A percentile compares a stretch with the other conserved stretches of the same genome.
Evolutionary conservation across 2,888 invertebrate species (phyloP).

Genomic region (Seira ritae): DNA sequence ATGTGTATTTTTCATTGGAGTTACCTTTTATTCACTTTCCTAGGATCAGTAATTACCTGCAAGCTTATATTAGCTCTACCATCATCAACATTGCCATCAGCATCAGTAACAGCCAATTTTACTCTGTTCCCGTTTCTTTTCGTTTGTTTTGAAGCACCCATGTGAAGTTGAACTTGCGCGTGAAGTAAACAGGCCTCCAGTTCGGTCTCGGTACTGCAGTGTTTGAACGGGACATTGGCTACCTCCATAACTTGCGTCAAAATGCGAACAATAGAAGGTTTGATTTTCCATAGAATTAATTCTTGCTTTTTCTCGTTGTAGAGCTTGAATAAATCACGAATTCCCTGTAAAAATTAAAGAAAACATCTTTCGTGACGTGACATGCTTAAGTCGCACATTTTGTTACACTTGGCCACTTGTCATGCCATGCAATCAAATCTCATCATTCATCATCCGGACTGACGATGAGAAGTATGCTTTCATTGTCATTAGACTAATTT

Average conservation of each 20-base stretch:
- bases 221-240: conserved; percentile 78
- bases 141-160: background rate
- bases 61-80: background rate
- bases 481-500: too few species aligned
- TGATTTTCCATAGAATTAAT: conserved; percentile 70
- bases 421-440: too few species aligned
- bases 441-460: too few species aligned
- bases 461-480: background rate
- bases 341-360: conserved; percentile 61
- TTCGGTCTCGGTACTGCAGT: conserved; percentile 80
- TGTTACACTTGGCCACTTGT: too few species aligned
- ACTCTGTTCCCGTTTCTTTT: background rate
- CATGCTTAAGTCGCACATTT: background rate
- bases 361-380: background rate
- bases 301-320: conserved; percentile 70
- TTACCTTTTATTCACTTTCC: background rate
- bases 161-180: background rate
- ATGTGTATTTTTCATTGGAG: too few species aligned
- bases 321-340: conserved; percentile 69
- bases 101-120: background rate
- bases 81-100: background rate
- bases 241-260: conserved; percentile 68
- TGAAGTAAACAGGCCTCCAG: conserved; percentile 76
- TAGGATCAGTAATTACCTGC: background rate
- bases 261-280: conserved; percentile 71